Conservation (phyloP, 2,797 vertebrate genomes). For the Hydrophis major region DNA sequence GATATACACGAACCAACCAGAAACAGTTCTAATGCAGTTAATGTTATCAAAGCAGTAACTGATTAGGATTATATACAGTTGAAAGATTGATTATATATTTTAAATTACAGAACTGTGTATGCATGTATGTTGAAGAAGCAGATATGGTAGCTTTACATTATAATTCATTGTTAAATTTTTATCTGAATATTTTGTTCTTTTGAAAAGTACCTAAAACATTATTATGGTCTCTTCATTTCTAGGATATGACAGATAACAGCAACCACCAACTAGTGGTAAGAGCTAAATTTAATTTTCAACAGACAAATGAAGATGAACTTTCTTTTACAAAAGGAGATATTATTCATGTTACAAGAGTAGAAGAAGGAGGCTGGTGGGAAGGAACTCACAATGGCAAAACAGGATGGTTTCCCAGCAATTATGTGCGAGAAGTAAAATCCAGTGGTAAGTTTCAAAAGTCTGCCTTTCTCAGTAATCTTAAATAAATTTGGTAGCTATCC, state of each 20-base stretch:
- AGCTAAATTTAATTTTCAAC: slow-evolving; percentile 96
- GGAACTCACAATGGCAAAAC: slow-evolving; percentile 86
- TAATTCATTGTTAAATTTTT: not conserved
- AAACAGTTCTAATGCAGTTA: not conserved
- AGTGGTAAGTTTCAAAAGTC: slow-evolving; percentile 78
- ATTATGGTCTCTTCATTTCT: slow-evolving; percentile 12
- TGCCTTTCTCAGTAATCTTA: not conserved
- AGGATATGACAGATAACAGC: slow-evolving; percentile 98
- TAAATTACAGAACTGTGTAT: not conserved
- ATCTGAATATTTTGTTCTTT: not conserved
- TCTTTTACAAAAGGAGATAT: slow-evolving; percentile 93
- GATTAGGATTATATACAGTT: not conserved
- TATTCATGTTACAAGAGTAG: slow-evolving; percentile 92
- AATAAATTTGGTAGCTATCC: not conserved
- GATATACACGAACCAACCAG: not conserved
- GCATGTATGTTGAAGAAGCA: not conserved
- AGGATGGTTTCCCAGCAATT: slow-evolving; percentile 99
- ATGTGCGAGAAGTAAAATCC: slow-evolving; percentile 93
- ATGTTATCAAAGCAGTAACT: not conserved
- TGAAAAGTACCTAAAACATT: not conserved
- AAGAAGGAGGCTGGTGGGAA: slow-evolving; percentile 99
- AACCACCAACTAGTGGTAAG: slow-evolving; percentile 88
- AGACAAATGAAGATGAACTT: slow-evolving; percentile 97
- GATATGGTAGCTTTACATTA: not conserved
- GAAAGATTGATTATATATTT: not conserved